Evolutionary conservation across 92 coral and sea anemone species (phyloP).

Genomic region (Ricordea florida): DNA sequence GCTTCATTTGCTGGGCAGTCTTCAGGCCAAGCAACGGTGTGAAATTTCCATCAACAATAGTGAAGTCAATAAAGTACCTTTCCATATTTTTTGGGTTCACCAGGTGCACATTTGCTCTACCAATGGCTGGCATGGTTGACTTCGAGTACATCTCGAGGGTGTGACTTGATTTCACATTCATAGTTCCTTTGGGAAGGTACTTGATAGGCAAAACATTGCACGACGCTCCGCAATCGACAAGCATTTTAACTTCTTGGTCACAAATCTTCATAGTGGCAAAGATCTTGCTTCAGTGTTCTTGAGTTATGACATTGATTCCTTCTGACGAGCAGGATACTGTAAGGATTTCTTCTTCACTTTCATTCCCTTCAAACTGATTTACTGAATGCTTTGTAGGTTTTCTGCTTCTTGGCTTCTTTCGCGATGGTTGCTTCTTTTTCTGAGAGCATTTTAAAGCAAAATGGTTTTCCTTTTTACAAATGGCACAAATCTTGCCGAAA

Average conservation of each 20-base stretch:
- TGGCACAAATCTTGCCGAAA: conserved; percentile 35
- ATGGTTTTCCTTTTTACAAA: conserved; percentile 31
- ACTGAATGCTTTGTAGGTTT: conserved; percentile 5
- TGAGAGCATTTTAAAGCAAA: conserved; percentile 6
- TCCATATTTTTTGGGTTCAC: conserved; percentile 10
- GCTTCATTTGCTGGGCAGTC: conserved; percentile 38
- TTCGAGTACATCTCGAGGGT: conserved; percentile 14
- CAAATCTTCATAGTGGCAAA: conserved; percentile 27
- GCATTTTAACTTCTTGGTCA: background rate
- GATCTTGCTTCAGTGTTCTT: background rate
- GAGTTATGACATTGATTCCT: conserved; percentile 1
- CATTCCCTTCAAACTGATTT: background rate
- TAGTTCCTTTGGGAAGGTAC: conserved; percentile 9
- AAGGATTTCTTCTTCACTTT: conserved; percentile 14
- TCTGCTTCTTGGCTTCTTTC: background rate
- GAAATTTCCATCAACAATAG: conserved; percentile 16
- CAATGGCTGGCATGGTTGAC: conserved; percentile 13
- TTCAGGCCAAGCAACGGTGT: conserved; percentile 22
- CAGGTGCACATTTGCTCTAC: background rate
- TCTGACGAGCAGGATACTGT: background rate
- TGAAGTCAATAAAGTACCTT: background rate
- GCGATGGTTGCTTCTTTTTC: background rate
- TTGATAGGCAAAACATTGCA: conserved; percentile 35
- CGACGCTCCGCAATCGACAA: conserved; percentile 30
- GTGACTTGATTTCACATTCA: background rate